Conservation (phyloP, 1,140 invertebrate species). For the Drosophila repleta region DNA sequence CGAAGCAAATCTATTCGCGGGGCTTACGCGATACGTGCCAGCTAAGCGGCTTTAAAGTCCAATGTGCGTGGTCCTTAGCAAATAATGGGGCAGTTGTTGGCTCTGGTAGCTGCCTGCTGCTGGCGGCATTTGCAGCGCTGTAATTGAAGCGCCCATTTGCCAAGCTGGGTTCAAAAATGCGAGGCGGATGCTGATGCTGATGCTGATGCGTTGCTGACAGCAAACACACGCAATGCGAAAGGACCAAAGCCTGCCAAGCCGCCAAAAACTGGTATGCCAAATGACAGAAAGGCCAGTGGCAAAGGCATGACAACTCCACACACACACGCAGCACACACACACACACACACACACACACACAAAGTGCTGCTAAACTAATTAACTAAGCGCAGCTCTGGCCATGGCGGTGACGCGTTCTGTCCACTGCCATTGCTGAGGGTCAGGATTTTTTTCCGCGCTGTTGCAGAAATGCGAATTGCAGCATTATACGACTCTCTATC, state of each 20-base stretch:
- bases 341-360: slow-evolving; percentile 23
- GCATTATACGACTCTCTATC: not conserved
- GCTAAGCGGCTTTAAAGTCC: slow-evolving; percentile 63
- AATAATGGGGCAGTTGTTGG: slow-evolving; percentile 9
- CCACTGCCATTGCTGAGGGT: slow-evolving; percentile 56
- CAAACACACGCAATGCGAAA: slow-evolving; percentile 61
- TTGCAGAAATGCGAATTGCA: slow-evolving; percentile 72
- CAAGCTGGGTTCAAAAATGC: slow-evolving; percentile 30
- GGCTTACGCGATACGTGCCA: slow-evolving; percentile 24
- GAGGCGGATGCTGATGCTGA: slow-evolving; percentile 44
- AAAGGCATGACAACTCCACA: slow-evolving; percentile 16
- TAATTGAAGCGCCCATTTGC: slow-evolving; percentile 66
- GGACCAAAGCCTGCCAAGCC: slow-evolving; percentile 9
- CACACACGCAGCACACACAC: slow-evolving; percentile 16
- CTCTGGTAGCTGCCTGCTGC: slow-evolving; percentile 9
- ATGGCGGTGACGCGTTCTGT: slow-evolving; percentile 47
- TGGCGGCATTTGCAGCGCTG: slow-evolving; percentile 50
- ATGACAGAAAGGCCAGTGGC: slow-evolving; percentile 46
- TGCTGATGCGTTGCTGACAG: slow-evolving; percentile 64
- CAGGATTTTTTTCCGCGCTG: slow-evolving; percentile 58
- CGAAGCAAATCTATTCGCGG: slow-evolving; percentile 43
- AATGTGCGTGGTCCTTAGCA: not conserved
- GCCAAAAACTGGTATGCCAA: slow-evolving; percentile 46
- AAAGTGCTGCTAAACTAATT: slow-evolving; percentile 77
- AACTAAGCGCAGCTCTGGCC: slow-evolving; percentile 72